Base-by-base conservation (phyloP, 1,140 invertebrate genomes). In the Phortica variegata region DNA sequence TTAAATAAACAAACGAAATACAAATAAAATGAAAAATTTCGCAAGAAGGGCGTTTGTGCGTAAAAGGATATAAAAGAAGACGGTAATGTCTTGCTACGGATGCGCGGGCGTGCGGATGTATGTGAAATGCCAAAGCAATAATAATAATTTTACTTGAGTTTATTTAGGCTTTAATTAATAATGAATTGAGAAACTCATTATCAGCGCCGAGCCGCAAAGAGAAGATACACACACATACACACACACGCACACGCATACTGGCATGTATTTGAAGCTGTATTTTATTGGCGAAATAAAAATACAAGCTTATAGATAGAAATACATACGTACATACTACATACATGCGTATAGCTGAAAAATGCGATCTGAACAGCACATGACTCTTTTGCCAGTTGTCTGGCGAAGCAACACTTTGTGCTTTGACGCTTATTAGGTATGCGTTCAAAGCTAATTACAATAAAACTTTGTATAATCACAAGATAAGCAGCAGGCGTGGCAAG, bases 101-200 rank as follows among this genome's bases (percentile, higher is more conserved):
- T 47, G 40, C 26, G 6, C 26, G 26, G 26, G 6, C 6, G n/a
- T n/a, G n/a, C 6, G 26, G 26, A 6, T 29, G 26, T 7, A 6
- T 29, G 26, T 6, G 26, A 6, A 12, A 7, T 52, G 49, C 51
- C 45, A 50, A 53, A 60, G 65, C 61, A 60, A 60, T 68, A 63
- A 66, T 63, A 63, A 68, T 68, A 68, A 68, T 63, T 68, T 60
- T 54, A 54, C 56, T 40, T 3, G 46, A 60, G 63, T 68, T 68
- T 68, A 59, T 60, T 68, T 68, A 68, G 63, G 63, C 60, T 68
- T 68, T 69, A 68, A 68, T 68, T 69, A 68, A 68, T 68, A 68
- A 68, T 68, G 65, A 68, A 66, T 68, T 60, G 63, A 55, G 63
- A 68, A 68, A 68, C 65, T 68, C 65, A 68, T 68, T 68, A 68